Base-by-base conservation (phyloP, 2,888 invertebrate species). In the Hesperia comma region DNA sequence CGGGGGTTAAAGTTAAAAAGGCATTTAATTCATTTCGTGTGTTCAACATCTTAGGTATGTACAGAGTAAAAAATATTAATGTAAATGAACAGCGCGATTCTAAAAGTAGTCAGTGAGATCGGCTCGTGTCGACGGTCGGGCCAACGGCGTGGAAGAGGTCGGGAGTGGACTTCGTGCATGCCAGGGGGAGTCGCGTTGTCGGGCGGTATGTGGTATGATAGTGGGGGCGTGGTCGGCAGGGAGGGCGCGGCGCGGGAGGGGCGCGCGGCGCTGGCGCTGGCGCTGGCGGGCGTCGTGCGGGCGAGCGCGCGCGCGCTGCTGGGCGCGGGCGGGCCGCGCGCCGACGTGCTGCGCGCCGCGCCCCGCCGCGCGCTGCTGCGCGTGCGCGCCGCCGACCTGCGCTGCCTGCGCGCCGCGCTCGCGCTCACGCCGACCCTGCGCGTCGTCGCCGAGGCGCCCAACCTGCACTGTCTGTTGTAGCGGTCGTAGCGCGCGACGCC, bases 331-430 rank as follows among this genome's bases (percentile, higher is more conserved):
- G 80, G 74, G 26, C 71, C 79, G 69, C 71, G 63, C 2, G 77
- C 72, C 7, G 86, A 84, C 78, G 79, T 87, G 73, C 75, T 87
- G 68, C 71, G 68, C 15, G 58, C 67, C 32, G 71, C 68, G 43
- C 21, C 62, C 26, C 12, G 14, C 26, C 68, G 69, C 43, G 74
- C 70, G 32, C 86, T 95, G 53, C 71, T 95, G 69, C 91, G 95
- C 69, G 94, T 95, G 54, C 87, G 92, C 6, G 84, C 86, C 6
- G 79, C 14, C 0, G 62, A 71, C n/a, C 68, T 72, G 63, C 71
- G 77, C 14, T 74, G 72, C 17, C 66, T 78, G 68, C 72, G 78
- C 15, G 79, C 81, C 0, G 81, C 81, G 41, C 74, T 83, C 1
- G 72, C 79, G 6, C 74, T 82, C 15, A 41, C 71, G 3, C 17